Conservation (phyloP, 1,140 invertebrate species). For the Drosophila pandora region DNA sequence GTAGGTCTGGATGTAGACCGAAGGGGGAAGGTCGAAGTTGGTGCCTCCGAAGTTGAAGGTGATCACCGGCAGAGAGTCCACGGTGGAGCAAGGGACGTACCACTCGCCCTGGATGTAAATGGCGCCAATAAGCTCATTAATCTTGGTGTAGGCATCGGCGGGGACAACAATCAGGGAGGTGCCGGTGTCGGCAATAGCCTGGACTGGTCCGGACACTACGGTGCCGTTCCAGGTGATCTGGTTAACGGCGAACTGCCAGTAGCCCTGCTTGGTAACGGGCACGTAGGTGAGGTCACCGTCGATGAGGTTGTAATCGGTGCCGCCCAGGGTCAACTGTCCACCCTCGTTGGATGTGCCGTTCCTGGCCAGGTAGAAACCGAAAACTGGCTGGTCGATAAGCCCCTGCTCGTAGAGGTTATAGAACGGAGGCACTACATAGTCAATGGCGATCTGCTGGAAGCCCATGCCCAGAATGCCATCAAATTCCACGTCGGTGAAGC, state of each 20-base stretch:
- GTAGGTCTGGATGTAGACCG: slow-evolving; percentile 84
- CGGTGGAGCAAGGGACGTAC: slow-evolving; percentile 53
- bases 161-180: slow-evolving; percentile 90
- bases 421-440: slow-evolving; percentile 95
- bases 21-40: slow-evolving; percentile 52
- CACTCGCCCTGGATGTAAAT: slow-evolving; percentile 38
- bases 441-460: slow-evolving; percentile 93
- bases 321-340: slow-evolving; percentile 69
- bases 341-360: slow-evolving; percentile 44
- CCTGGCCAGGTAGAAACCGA: slow-evolving; percentile 96
- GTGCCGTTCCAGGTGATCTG: slow-evolving; percentile 50
- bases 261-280: slow-evolving; percentile 66
- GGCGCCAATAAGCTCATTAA: slow-evolving; percentile 59
- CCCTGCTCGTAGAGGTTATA: slow-evolving; percentile 95
- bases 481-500: slow-evolving; percentile 97
- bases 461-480: slow-evolving; percentile 98
- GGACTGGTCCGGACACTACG: slow-evolving; percentile 84
- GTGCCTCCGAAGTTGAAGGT: slow-evolving; percentile 60
- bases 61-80: slow-evolving; percentile 48
- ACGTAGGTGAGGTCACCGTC: slow-evolving; percentile 70
- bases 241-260: slow-evolving; percentile 80
- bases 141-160: slow-evolving; percentile 17
- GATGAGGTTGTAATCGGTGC: slow-evolving; percentile 60
- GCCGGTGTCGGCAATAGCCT: slow-evolving; percentile 91
- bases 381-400: slow-evolving; percentile 90